A percentile compares a stretch with the other conserved stretches of the same genome.
phyloP scores from a whole-genome alignment of 2,113 vertebrate species.

The Butastur rufipennis region DNA sequence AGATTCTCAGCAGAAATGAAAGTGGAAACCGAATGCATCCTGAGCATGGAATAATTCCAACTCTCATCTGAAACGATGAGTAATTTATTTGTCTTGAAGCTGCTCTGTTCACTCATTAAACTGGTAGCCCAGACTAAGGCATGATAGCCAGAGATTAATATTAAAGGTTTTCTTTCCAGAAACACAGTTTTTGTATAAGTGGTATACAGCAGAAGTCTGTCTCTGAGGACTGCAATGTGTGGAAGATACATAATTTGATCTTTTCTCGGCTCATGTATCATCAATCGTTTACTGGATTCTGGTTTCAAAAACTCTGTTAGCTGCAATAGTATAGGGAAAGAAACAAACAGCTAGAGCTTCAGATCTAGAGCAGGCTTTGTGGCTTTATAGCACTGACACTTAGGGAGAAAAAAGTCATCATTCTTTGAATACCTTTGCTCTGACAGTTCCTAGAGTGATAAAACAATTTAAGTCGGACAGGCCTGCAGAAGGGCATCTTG shows the following conservation, averaged over 20 bases:
- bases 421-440: neutral
- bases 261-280: neutral
- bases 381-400: neutral
- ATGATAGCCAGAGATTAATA: neutral
- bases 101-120: neutral
- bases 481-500: neutral
- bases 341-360: neutral
- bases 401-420: too few relatives aligned
- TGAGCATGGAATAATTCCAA: neutral
- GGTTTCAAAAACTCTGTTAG: neutral
- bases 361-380: neutral
- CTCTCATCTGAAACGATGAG: neutral
- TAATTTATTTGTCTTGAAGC: neutral
- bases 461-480: neutral
- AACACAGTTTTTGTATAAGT: neutral
- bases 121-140: neutral
- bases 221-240: neutral
- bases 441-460: neutral
- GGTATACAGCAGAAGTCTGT: neutral
- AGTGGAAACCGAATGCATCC: neutral
- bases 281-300: neutral
- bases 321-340: neutral
- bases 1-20: neutral
- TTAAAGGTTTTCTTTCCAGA: neutral
- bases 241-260: neutral